Conservation (phyloP, 2,113 vertebrate species). For the Nothocercus nigrocapillus region DNA sequence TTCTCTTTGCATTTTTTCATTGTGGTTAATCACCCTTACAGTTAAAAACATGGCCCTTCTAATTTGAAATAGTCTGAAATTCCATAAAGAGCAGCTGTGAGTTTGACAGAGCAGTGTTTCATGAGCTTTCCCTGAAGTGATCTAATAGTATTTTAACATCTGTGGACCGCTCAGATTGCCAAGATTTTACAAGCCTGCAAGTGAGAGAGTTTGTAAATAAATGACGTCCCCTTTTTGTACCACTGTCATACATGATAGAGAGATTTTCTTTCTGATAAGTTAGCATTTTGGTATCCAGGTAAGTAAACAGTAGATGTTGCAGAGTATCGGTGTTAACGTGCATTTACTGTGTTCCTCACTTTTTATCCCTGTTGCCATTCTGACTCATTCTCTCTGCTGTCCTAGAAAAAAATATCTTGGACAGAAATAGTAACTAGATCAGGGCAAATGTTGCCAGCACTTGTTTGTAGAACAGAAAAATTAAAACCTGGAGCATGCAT, state of each 20-base stretch:
- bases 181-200: conserved; percentile 15
- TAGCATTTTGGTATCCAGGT: neutral
- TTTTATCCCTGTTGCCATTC: neutral
- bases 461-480: neutral
- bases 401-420: neutral
- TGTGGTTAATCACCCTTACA: neutral
- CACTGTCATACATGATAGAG: neutral
- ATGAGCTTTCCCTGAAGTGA: conserved; percentile 52
- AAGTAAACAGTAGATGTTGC: neutral
- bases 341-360: neutral
- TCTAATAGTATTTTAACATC: conserved; percentile 55
- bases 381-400: neutral
- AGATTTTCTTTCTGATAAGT: neutral
- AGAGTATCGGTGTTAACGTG: neutral
- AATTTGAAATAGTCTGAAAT: neutral
- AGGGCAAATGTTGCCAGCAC: neutral
- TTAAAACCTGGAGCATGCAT: neutral
- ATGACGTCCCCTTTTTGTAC: neutral
- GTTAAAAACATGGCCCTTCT: neutral
- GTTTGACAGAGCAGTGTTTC: conserved; percentile 54
- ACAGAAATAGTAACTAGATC: neutral
- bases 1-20: neutral
- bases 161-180: conserved; percentile 30
- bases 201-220: neutral
- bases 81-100: conserved; percentile 22